A percentile compares a stretch with the other conserved stretches of the same genome.
phyloP scores from a whole-genome alignment of 2,888 invertebrate genomes.

The Atethmia centrago region DNA sequence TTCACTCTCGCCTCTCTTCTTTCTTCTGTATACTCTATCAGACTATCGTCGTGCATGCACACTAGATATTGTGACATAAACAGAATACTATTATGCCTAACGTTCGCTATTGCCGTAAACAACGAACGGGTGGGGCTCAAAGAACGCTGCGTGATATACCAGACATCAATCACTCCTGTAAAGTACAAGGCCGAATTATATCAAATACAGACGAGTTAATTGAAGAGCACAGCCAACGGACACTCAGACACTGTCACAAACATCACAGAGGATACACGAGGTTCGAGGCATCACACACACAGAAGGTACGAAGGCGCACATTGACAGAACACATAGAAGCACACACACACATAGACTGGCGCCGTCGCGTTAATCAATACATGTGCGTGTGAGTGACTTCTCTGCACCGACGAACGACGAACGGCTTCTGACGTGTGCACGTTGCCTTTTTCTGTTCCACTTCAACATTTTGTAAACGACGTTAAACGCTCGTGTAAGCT shows the following conservation, averaged over 20 bases:
- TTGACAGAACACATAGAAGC: slow-evolving; percentile 82
- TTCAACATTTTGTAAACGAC: slow-evolving; percentile 45
- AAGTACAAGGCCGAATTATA: slow-evolving; percentile 78
- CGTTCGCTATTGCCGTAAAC: slow-evolving; percentile 86
- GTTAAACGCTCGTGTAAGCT: slow-evolving; percentile 55
- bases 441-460: slow-evolving; percentile 78
- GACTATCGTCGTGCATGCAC: slow-evolving; percentile 90
- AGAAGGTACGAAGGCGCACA: slow-evolving; percentile 80
- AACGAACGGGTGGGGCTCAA: slow-evolving; percentile 80
- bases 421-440: slow-evolving; percentile 66
- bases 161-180: slow-evolving; percentile 80
- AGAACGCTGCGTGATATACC: slow-evolving; percentile 84
- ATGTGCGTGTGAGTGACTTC: slow-evolving; percentile 92
- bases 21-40: slow-evolving; percentile 89
- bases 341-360: slow-evolving; percentile 87
- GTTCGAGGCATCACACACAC: slow-evolving; percentile 84
- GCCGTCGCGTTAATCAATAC: slow-evolving; percentile 92
- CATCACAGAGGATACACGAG: slow-evolving; percentile 88
- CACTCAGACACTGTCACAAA: slow-evolving; percentile 85
- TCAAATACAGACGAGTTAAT: slow-evolving; percentile 80
- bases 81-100: slow-evolving; percentile 87
- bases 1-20: slow-evolving; percentile 88
- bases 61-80: slow-evolving; percentile 90
- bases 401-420: slow-evolving; percentile 78
- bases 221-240: slow-evolving; percentile 83